These are phyloP conservation scores for Cavia porcellus DNA, from an alignment of 2,113 vertebrate species.

Conservation along the genomic window DNA sequence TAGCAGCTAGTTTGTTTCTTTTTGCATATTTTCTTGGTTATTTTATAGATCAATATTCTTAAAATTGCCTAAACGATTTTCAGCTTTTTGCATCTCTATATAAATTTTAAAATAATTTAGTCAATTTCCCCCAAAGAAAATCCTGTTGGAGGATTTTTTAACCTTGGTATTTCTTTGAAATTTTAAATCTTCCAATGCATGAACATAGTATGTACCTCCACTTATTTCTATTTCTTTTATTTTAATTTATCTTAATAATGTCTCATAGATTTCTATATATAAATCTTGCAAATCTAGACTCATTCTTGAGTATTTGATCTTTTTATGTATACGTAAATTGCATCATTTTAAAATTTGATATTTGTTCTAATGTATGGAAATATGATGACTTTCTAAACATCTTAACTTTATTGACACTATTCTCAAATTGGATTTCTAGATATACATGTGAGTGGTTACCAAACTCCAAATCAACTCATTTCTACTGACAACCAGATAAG, in stretches of 20 bases:
- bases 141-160: neutral
- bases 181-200: neutral
- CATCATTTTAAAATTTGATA: neutral
- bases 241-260: neutral
- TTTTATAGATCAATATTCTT: neutral
- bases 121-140: conserved; percentile 15
- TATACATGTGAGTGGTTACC: neutral
- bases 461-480: neutral
- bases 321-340: neutral
- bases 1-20: neutral
- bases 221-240: neutral
- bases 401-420: neutral
- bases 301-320: neutral
- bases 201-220: neutral
- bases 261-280: neutral
- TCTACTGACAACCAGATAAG: neutral
- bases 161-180: neutral
- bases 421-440: neutral
- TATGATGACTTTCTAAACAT: neutral
- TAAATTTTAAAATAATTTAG: neutral
- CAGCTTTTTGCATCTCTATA: neutral
- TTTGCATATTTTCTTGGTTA: neutral
- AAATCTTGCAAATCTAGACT: neutral
- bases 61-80: neutral
- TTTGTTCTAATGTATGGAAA: neutral